Evolutionary conservation across 2,888 invertebrate genomes (phyloP), one percentile per base, ranked within the genome.

Genomic region (Volucella bombylans): DNA sequence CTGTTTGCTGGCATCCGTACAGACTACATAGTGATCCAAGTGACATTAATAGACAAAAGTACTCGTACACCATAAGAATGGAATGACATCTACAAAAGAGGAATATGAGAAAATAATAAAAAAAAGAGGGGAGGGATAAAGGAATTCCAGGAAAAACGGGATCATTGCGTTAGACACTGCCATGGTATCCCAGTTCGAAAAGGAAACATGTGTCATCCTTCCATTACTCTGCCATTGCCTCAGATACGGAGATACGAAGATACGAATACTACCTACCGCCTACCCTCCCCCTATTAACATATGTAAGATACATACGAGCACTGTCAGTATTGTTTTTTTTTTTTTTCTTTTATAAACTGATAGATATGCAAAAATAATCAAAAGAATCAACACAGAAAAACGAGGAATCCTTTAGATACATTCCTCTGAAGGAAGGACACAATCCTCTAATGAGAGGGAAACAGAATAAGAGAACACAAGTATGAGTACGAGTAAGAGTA

Each of bases 31-130:
- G 14, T n/a, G n/a, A 62, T 31, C 49, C 76, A 54, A 47, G 69
- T 39, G 69, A 83, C 74, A 80, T 80, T 67, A 80, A 79, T 76
- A 71, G 83, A 74, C 74, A 76, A 71, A 83, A 76, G 31, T 45
- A 55, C 43, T 54, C 45, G 31, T 45, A 55, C 43, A 59, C 45
- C 23, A 10, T n/a, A 43, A 57, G 14, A 31, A 18, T 49, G 47
- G 39, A 59, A 43, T 55, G 38, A 54, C 61, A 73, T 50, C 14
- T 10, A 39, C 31, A 31, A 31, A 31, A 31, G 31, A 4, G 9
- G 14, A 10, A n/a, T 10, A 65, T 12, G 54, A 14, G 39, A 49
- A 23, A 71, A 47, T 39, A 57, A 38, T 14, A 39, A 14, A 41
- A 68, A 31, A 68, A 31, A 31, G 6, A 31, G 6, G 4, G 6